Base-by-base conservation (phyloP, 2,797 vertebrate species). In the Chrysocyon brachyurus region DNA sequence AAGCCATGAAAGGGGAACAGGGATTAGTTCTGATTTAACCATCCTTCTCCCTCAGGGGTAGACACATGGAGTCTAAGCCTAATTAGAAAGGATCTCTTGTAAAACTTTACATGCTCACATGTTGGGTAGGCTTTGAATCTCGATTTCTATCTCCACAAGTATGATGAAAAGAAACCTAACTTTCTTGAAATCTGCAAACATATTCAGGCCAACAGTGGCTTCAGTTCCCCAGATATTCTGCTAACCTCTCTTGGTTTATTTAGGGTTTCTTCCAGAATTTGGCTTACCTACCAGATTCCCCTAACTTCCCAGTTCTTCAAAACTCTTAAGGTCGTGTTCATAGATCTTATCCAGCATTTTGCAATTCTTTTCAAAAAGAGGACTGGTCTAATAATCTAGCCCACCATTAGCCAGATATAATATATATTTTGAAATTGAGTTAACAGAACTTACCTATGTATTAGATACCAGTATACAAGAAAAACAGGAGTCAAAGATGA, bases 231-330 rank as follows among this genome's bases (percentile, higher is more conserved):
- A 59, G 72, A 52, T 66, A 78, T 16, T 88, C 17, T 72, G 52
- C n/a, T 83, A 78, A 56, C 26, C 36, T 94, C 77, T 77, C 54
- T 87, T 93, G 36, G 21, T 77, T 92, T 79, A 54, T 77, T 92
- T 73, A 54, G 73, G 24, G 64, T 70, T 77, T 82, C 87, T 95
- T 93, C 14, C 52, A 87, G 75, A 89, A 86, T 86, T 63, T 90
- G 64, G 56, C 49, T 59, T 75, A 90, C 24, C 31, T 75, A 90
- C 24, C 31, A 81, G 26, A 87, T 68, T 68, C 49, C 56, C 61
- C 10, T 77, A 61, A 86, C 28, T 87, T 85, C 36, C 28, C 75
- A 82, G 52, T 90, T 75, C 17, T 61, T 95, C 75, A 93, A 61
- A 93, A 24, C 28, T 86, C 54, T 56, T 61, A 79, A 81, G 17